Evolutionary conservation across 2,113 vertebrate genomes (phyloP), one percentile per base, ranked within the genome.

Genomic region (Petromus typicus): DNA sequence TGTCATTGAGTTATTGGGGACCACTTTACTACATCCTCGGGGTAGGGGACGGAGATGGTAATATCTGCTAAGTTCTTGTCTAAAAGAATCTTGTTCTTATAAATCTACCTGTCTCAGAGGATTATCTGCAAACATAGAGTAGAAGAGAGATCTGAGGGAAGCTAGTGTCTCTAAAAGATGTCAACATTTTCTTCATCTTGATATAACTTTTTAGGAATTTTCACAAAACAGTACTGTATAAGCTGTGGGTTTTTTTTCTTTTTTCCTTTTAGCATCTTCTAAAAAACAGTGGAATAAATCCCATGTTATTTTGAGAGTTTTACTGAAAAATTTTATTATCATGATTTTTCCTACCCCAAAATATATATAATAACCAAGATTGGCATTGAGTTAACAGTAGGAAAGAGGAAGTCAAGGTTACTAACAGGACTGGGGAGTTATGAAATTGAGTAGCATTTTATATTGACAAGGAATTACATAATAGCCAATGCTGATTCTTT

Each of bases 261-360:
- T 32, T 32, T 91, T 7, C 23, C 54, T 67, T 86, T 88, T 71
- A 78, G 27, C 32, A 54, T 43, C 32, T 56, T 18, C 79, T 82
- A 22, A 85, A 75, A 94, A 69, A 16, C 27, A n/a, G 75, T 90
- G 73, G 82, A 67, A 93, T 78, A 71, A 90, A 89, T 59, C 66
- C 51, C 51, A 8, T 89, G 37, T 13, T 76, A 67, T 67, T 83
- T 12, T 32, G 54, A 51, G 12, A 51, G 5, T 75, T 37, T 79
- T 23, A 43, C 40, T 89, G 30, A 94, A 95, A 95, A 89, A 32
- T 61, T 93, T 27, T 11, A 57, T 93, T 83, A 27, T 90, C 16
- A 56, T 66, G 9, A 59, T 48, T 89, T 73, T 56, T 37, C 7
- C 3, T 34, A 12, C 81, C 51, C 83, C 86, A 94, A 93, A 86